phyloP scores from a whole-genome alignment of 2,797 vertebrate species.

The Trachops cirrhosus region DNA sequence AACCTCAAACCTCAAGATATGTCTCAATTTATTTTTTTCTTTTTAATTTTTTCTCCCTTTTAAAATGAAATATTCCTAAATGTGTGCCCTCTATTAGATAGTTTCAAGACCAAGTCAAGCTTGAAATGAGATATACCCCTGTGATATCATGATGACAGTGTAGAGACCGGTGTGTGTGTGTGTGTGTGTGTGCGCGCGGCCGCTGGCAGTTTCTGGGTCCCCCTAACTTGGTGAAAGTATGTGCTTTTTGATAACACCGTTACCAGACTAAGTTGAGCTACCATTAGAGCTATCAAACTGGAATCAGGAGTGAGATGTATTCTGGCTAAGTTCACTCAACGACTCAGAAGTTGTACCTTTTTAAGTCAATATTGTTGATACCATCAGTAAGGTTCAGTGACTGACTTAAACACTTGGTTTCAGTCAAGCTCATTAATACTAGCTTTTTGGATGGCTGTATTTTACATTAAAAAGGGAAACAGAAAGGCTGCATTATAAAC shows the following conservation, averaged over 20 bases:
- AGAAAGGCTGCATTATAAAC: not conserved
- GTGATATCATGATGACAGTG: not conserved
- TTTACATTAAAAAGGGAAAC: not conserved
- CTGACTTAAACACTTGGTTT: not conserved
- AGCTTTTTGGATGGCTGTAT: not conserved
- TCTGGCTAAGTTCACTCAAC: not conserved
- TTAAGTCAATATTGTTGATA: not conserved
- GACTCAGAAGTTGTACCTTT: not conserved
- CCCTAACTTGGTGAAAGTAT: not conserved
- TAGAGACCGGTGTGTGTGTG: not conserved
- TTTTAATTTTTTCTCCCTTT: not conserved
- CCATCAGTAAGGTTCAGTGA: not conserved
- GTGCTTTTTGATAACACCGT: not conserved
- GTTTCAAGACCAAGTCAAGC: slow-evolving; percentile 5
- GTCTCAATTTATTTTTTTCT: not conserved
- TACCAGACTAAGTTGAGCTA: not conserved
- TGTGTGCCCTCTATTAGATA: not conserved
- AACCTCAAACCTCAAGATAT: not conserved
- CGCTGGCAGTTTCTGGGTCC: not conserved
- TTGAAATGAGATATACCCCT: not conserved
- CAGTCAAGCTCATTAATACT: not conserved
- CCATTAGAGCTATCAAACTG: not conserved
- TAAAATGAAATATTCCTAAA: not conserved
- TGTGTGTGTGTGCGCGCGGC: not conserved
- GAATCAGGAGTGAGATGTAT: not conserved